phyloP scores from a whole-genome alignment of 2,888 invertebrate genomes.

The Toxonevra muliebris region DNA sequence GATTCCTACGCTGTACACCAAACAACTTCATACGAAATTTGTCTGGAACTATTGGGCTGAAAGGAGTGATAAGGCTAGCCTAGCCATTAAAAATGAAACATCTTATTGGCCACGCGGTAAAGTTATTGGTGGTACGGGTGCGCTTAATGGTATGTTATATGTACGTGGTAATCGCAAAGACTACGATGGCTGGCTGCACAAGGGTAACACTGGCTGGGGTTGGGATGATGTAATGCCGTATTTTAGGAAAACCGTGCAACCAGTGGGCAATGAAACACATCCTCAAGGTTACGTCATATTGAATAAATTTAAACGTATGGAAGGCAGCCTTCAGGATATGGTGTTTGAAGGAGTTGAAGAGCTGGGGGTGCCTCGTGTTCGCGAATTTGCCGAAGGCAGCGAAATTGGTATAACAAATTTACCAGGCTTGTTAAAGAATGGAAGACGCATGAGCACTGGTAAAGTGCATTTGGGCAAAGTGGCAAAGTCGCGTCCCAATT shows the following conservation, averaged over 20 bases:
- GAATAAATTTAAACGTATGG: conserved; percentile 53
- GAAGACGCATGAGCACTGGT: conserved; percentile 77
- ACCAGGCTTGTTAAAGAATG: conserved; percentile 69
- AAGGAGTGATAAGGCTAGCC: conserved; percentile 42
- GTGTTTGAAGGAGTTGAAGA: conserved; percentile 65
- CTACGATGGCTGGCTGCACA: conserved; percentile 70
- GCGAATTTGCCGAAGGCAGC: conserved; percentile 60
- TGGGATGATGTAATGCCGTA: conserved; percentile 79
- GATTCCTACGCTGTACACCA: too few relatives aligned
- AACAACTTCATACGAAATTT: conserved; percentile 40
- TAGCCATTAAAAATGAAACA: conserved; percentile 41
- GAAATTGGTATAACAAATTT: conserved; percentile 67
- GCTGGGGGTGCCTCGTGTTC: conserved; percentile 61
- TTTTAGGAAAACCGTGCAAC: conserved; percentile 75
- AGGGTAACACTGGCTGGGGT: conserved; percentile 71
- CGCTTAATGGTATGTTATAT: conserved; percentile 73
- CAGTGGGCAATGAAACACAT: conserved; percentile 36
- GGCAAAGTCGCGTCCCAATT: conserved; percentile 68
- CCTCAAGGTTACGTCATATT: conserved; percentile 61
- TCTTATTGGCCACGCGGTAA: conserved; percentile 70
- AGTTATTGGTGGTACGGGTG: conserved; percentile 72
- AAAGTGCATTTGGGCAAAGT: conserved; percentile 73
- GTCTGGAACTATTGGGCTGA: conserved; percentile 46
- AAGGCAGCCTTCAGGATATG: conserved; percentile 38
- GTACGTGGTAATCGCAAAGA: conserved; percentile 71